Percentiles rank a stretch among this genome's conserved stretches.
Conservation (phyloP, 1,140 invertebrate species). For the Ips nitidus region DNA sequence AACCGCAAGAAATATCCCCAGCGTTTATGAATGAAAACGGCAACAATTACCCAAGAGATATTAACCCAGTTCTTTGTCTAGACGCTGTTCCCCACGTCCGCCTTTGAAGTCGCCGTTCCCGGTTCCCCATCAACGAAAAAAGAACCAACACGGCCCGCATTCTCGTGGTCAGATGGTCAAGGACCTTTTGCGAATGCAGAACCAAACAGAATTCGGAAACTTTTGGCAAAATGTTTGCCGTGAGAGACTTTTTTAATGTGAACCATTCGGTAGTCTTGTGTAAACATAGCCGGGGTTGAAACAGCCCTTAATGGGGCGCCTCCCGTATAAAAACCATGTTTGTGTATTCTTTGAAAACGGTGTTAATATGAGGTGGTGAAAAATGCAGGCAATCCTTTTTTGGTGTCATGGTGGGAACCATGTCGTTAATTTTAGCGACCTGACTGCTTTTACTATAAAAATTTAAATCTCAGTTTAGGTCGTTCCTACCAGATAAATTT, state of each 20-base stretch:
- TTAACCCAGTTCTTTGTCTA: conserved; percentile 32
- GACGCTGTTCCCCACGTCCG: conserved; percentile 23
- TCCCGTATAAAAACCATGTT: conserved; percentile 13
- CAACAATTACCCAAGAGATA: conserved; percentile 25
- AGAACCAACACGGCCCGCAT: conserved; percentile 5
- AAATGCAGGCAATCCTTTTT: conserved; percentile 20
- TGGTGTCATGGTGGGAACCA: too few species aligned
- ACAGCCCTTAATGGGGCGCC: conserved; percentile 18
- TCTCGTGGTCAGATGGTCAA: conserved; percentile 29
- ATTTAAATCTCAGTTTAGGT: too few species aligned
- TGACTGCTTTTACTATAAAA: too few species aligned
- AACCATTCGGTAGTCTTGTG: conserved; percentile 3
- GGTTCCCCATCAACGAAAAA: conserved; percentile 16
- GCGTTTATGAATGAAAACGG: conserved; percentile 26
- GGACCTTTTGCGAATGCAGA: conserved; percentile 27
- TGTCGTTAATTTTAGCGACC: too few species aligned
- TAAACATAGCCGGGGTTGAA: conserved; percentile 9
- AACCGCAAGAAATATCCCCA: conserved; percentile 13
- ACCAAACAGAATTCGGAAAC: conserved; percentile 13
- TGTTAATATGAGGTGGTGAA: conserved; percentile 23
- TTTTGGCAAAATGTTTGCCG: background rate
- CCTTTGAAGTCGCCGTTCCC: conserved; percentile 20
- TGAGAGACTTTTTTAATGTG: conserved; percentile 11
- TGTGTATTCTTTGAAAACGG: conserved; percentile 9
- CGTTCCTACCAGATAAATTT: too few species aligned